A percentile compares a stretch with the other conserved stretches of the same genome.
Conservation (phyloP, 2,888 invertebrate species). For the Cryptocephalus moraei region DNA sequence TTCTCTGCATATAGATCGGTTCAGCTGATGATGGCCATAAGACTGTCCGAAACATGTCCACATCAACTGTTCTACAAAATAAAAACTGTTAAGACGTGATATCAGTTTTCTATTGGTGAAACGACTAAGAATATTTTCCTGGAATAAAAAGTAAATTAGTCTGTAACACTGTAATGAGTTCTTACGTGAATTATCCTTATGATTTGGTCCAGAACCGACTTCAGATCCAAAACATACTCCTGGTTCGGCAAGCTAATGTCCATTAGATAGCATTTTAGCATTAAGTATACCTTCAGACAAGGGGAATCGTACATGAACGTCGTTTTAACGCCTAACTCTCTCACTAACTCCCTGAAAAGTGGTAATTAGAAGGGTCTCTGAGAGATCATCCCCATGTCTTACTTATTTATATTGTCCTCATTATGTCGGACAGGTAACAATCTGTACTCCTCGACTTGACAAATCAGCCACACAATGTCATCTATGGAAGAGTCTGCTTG, state of each 20-base stretch:
- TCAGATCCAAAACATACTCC: constrained; percentile 93
- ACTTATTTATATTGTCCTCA: constrained; percentile 90
- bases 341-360: constrained; percentile 63
- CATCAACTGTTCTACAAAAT: no score
- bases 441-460: constrained; percentile 81
- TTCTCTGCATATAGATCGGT: no score
- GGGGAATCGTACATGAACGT: constrained; percentile 76
- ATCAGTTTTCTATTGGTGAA: no score
- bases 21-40: no score
- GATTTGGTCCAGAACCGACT: constrained; percentile 93
- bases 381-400: background rate
- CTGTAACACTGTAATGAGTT: background rate
- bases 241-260: constrained; percentile 73
- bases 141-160: no score
- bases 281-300: constrained; percentile 84
- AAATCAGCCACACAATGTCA: constrained; percentile 67
- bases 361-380: background rate
- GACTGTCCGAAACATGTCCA: no score
- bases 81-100: no score
- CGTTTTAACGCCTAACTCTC: constrained; percentile 61
- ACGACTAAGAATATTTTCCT: no score
- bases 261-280: constrained; percentile 92
- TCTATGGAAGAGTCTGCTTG: constrained; percentile 53
- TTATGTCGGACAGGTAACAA: constrained; percentile 96
- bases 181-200: constrained; percentile 83